Conservation (phyloP, 1,140 invertebrate species). For the Tetranychus cinnabarinus region DNA sequence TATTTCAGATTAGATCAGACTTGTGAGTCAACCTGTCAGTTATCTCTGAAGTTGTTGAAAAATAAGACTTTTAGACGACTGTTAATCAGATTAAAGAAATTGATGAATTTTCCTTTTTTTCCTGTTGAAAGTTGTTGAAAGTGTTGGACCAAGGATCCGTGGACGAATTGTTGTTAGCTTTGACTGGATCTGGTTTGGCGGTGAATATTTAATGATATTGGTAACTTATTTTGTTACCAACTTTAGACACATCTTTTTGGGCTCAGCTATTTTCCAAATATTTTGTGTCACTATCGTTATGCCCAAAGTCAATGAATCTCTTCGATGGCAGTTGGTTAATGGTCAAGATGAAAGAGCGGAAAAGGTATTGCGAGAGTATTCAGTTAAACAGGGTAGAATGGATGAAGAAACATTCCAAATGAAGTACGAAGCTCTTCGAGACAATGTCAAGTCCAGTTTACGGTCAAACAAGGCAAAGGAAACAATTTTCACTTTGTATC, state of each 20-base stretch:
- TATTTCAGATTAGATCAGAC: too few relatives aligned
- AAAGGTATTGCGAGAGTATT: neutral
- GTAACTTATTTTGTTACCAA: slow-evolving; percentile 38
- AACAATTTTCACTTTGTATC: slow-evolving; percentile 9
- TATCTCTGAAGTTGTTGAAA: neutral
- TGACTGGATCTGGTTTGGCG: slow-evolving; percentile 51
- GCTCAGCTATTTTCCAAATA: neutral
- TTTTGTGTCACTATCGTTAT: neutral
- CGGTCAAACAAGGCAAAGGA: neutral
- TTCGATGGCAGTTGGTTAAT: slow-evolving; percentile 7
- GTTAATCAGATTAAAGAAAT: neutral
- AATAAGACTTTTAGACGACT: neutral
- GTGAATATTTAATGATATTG: slow-evolving; percentile 40
- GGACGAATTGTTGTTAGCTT: slow-evolving; percentile 42
- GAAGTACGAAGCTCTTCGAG: neutral
- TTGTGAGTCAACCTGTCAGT: too few relatives aligned
- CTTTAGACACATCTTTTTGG: slow-evolving; percentile 29
- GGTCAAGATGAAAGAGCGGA: neutral
- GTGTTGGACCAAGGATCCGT: slow-evolving; percentile 49
- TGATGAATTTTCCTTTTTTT: neutral
- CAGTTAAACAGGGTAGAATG: neutral
- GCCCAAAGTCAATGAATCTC: slow-evolving; percentile 5
- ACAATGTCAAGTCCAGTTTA: neutral
- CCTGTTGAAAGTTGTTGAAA: slow-evolving; percentile 38
- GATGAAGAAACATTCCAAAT: neutral